Evolutionary conservation across 2,797 vertebrate genomes (phyloP).

Genomic region (Mallotus villosus): DNA sequence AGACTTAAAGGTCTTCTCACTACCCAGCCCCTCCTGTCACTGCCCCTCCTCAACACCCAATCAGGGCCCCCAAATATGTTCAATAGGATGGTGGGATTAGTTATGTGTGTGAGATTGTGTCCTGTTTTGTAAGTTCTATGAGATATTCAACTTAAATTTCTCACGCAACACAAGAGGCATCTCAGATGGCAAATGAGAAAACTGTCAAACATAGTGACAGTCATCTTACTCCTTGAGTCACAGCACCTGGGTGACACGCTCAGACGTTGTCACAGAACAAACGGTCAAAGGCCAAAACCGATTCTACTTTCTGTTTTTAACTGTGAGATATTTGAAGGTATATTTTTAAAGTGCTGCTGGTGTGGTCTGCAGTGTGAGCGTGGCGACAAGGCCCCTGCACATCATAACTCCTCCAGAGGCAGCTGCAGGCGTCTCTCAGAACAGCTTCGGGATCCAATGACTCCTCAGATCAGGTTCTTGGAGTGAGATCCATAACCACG

Average conservation of each 20-base stretch:
- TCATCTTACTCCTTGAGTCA: constrained; percentile 29
- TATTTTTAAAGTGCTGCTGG: no score
- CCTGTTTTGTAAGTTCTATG: constrained; percentile 50
- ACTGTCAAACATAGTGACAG: constrained; percentile 55
- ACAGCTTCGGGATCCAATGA: constrained; percentile 66
- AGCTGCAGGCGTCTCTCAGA: constrained; percentile 67
- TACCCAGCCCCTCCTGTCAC: no score
- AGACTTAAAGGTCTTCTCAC: constrained; percentile 49
- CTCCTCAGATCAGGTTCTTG: constrained; percentile 69
- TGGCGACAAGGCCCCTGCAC: constrained; percentile 30
- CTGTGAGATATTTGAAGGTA: no score
- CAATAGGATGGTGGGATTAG: neutral
- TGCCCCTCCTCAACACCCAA: constrained; percentile 12
- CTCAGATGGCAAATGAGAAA: constrained; percentile 62
- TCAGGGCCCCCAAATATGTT: neutral
- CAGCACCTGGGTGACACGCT: no score
- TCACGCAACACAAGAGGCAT: constrained; percentile 53
- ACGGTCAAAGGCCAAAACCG: constrained; percentile 29
- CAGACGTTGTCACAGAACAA: neutral
- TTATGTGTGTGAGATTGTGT: neutral
- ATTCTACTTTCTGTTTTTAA: neutral
- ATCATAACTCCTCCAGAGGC: constrained; percentile 62
- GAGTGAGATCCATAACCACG: constrained; percentile 70
- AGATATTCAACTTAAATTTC: constrained; percentile 49
- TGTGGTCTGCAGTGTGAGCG: constrained; percentile 34